phyloP scores from a whole-genome alignment of 2,888 invertebrate species.

The Nomada ruficornis region DNA sequence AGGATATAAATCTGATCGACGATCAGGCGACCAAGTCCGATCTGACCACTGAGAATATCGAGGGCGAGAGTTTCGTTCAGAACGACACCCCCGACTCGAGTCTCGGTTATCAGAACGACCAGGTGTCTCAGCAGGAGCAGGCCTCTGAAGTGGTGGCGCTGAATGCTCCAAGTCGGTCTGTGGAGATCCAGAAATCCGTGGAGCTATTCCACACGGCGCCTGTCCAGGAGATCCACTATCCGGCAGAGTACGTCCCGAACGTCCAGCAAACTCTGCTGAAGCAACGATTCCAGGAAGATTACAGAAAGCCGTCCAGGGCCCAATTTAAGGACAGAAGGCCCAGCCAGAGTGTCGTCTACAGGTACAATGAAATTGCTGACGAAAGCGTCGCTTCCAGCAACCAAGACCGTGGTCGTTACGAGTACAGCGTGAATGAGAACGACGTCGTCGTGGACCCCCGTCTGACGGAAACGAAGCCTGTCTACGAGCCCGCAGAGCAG shows the following conservation, averaged over 20 bases:
- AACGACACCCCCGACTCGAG: not conserved
- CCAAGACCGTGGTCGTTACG: slow-evolving; percentile 46
- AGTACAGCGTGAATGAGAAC: slow-evolving; percentile 51
- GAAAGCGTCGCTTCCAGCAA: slow-evolving; percentile 15
- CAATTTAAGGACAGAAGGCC: slow-evolving; percentile 28
- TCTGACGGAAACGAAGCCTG: not conserved
- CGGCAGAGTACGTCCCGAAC: slow-evolving; percentile 69
- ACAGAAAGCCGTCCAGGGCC: slow-evolving; percentile 9
- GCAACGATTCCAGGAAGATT: slow-evolving; percentile 13
- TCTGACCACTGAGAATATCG: not conserved
- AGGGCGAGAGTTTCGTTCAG: not conserved
- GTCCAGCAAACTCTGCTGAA: slow-evolving; percentile 59
- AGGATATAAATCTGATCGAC: slow-evolving; percentile 39
- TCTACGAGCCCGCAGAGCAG: slow-evolving; percentile 28
- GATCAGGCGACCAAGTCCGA: slow-evolving; percentile 8
- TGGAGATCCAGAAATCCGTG: slow-evolving; percentile 82
- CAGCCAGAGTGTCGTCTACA: slow-evolving; percentile 41
- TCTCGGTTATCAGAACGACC: slow-evolving; percentile 15
- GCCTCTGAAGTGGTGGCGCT: slow-evolving; percentile 29
- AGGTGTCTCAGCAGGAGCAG: slow-evolving; percentile 38
- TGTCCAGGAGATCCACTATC: slow-evolving; percentile 81
- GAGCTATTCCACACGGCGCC: slow-evolving; percentile 80
- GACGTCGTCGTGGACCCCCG: slow-evolving; percentile 20
- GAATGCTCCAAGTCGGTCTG: slow-evolving; percentile 34
- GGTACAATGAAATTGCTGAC: slow-evolving; percentile 50